phyloP scores from a whole-genome alignment of 2,797 vertebrate species.

The Pachyuromys duprasi region DNA sequence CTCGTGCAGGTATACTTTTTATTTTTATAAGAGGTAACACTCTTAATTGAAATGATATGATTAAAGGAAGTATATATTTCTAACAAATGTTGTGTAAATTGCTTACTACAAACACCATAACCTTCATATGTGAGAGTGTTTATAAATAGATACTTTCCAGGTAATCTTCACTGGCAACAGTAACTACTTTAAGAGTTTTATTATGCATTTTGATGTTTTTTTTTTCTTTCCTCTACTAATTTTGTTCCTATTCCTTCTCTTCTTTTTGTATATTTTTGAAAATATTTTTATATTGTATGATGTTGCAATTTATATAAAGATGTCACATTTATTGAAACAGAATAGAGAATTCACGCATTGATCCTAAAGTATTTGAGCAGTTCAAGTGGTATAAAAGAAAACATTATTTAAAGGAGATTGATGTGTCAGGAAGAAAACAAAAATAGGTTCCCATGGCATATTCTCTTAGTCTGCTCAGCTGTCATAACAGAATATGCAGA shows the following conservation, averaged over 20 bases:
- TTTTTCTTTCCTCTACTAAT: background rate
- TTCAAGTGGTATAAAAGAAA: background rate
- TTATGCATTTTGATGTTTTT: fast-evolving
- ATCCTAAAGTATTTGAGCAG: background rate
- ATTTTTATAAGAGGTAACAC: background rate
- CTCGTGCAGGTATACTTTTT: background rate
- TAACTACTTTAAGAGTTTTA: background rate
- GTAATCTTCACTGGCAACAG: background rate
- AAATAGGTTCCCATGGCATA: background rate
- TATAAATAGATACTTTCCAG: background rate
- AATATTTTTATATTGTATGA: background rate
- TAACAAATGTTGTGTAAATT: background rate
- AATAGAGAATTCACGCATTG: background rate
- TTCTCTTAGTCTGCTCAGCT: background rate
- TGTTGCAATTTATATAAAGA: background rate
- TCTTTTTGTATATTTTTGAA: background rate
- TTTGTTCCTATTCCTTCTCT: background rate
- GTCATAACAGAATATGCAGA: background rate
- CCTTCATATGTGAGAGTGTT: background rate
- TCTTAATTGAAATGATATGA: background rate
- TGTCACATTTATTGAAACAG: background rate
- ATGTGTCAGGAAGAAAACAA: background rate
- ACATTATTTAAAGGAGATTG: constrained; percentile 17
- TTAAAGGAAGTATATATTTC: background rate
- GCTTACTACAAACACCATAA: background rate